phyloP scores from a whole-genome alignment of 2,113 vertebrate genomes.

The Dromiciops gliroides region DNA sequence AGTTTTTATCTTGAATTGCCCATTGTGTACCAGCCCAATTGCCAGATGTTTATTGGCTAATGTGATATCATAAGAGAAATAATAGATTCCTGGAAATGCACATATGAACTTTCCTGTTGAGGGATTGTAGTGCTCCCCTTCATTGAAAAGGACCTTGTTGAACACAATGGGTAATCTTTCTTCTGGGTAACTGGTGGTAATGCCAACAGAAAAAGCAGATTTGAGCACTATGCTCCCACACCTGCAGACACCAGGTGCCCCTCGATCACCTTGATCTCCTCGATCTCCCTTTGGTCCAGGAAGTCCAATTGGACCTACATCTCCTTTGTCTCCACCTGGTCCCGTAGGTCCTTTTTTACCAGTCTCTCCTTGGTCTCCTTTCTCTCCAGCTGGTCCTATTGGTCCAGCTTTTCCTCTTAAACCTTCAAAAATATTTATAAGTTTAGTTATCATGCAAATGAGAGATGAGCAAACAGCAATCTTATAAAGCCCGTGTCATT shows the following conservation, averaged over 20 bases:
- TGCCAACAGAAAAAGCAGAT: constrained; percentile 96
- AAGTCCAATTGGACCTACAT: constrained; percentile 85
- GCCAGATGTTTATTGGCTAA: constrained; percentile 98
- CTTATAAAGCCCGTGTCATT: not conserved
- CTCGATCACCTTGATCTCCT: constrained; percentile 88
- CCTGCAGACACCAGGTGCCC: constrained; percentile 90
- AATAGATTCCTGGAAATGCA: constrained; percentile 96
- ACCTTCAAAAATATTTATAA: constrained; percentile 87
- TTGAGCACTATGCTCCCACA: constrained; percentile 95
- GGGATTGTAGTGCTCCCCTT: constrained; percentile 95
- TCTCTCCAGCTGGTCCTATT: constrained; percentile 90
- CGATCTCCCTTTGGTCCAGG: constrained; percentile 90
- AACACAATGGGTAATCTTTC: constrained; percentile 94
- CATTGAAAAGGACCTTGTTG: constrained; percentile 96
- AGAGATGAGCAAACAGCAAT: not conserved
- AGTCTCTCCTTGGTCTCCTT: constrained; percentile 91
- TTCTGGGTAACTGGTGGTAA: constrained; percentile 96
- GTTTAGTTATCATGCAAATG: constrained; percentile 57
- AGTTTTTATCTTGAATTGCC: constrained; percentile 95
- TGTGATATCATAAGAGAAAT: constrained; percentile 98
- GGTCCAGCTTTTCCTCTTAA: constrained; percentile 92
- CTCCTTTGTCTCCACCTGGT: constrained; percentile 86
- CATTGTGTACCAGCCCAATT: constrained; percentile 94
- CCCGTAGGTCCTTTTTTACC: constrained; percentile 94
- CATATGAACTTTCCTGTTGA: constrained; percentile 96